Evolutionary conservation across 2,888 invertebrate species (phyloP).

Genomic region (Polyommatus iphigenia): DNA sequence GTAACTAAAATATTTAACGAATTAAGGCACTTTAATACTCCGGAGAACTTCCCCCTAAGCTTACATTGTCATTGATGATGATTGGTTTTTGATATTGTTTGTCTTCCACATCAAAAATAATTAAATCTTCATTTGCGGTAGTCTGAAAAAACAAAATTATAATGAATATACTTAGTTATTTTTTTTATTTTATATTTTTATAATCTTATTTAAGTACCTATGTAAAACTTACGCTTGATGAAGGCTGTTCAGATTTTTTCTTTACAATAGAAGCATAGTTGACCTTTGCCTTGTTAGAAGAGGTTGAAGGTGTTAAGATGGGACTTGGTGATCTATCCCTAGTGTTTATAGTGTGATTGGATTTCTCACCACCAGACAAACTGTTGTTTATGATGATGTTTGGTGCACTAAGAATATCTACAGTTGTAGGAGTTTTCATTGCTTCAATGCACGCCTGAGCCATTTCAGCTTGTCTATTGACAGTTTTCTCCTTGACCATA

Average conservation of each 20-base stretch:
- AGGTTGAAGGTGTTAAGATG: slow-evolving; percentile 49
- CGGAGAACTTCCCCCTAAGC: slow-evolving; percentile 67
- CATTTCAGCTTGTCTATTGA: slow-evolving; percentile 64
- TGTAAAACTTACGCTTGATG: slow-evolving; percentile 63
- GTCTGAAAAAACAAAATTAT: slow-evolving; percentile 55
- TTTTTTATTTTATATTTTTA: background rate
- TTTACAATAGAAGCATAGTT: slow-evolving; percentile 68
- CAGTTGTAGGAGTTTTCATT: slow-evolving; percentile 55
- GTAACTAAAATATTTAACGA: slow-evolving; percentile 53
- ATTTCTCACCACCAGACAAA: slow-evolving; percentile 50
- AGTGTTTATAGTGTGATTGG: slow-evolving; percentile 48
- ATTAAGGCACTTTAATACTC: slow-evolving; percentile 72
- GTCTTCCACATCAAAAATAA: slow-evolving; percentile 70
- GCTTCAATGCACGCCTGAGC: slow-evolving; percentile 67
- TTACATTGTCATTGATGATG: slow-evolving; percentile 56
- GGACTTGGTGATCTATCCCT: slow-evolving; percentile 56
- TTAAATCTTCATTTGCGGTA: slow-evolving; percentile 61
- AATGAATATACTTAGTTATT: slow-evolving; percentile 36
- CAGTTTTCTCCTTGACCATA: slow-evolving; percentile 56
- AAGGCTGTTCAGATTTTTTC: slow-evolving; percentile 53
- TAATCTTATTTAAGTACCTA: background rate
- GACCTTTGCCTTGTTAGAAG: slow-evolving; percentile 50
- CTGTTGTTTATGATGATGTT: slow-evolving; percentile 55
- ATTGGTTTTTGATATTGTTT: slow-evolving; percentile 57
- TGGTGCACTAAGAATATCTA: slow-evolving; percentile 59